phyloP scores from a whole-genome alignment of 2,888 invertebrate genomes.

The Mesoligia furuncula region DNA sequence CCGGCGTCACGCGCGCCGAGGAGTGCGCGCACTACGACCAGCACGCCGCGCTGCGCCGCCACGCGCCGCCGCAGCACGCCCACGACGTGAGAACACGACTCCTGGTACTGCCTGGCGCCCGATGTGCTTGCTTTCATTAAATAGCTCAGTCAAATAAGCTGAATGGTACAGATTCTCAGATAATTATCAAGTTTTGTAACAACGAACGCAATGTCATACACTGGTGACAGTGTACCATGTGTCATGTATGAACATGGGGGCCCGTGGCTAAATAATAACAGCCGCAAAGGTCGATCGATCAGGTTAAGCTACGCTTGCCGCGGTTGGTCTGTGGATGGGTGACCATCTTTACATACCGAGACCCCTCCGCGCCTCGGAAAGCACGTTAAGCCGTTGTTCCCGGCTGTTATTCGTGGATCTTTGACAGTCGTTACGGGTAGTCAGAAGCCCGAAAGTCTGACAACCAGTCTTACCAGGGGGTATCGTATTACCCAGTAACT shows the following conservation, averaged over 20 bases:
- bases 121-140: not conserved
- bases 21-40: constrained; percentile 64
- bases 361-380: too few species aligned
- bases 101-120: constrained; percentile 70
- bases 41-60: constrained; percentile 90
- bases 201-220: not conserved
- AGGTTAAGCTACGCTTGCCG: too few species aligned
- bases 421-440: too few species aligned
- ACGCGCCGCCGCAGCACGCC: constrained; percentile 60
- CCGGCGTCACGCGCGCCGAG: constrained; percentile 93
- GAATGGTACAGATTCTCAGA: not conserved
- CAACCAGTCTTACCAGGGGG: too few species aligned
- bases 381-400: too few species aligned
- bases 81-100: constrained; percentile 90
- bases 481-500: too few species aligned
- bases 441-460: too few species aligned
- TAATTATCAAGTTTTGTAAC: not conserved
- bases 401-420: too few species aligned
- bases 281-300: too few species aligned
- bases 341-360: too few species aligned
- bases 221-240: not conserved
- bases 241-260: not conserved
- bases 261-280: too few species aligned
- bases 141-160: constrained; percentile 26
- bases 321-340: too few species aligned